phyloP scores from a whole-genome alignment of 2,888 invertebrate species.

The Brachyptera putata region DNA sequence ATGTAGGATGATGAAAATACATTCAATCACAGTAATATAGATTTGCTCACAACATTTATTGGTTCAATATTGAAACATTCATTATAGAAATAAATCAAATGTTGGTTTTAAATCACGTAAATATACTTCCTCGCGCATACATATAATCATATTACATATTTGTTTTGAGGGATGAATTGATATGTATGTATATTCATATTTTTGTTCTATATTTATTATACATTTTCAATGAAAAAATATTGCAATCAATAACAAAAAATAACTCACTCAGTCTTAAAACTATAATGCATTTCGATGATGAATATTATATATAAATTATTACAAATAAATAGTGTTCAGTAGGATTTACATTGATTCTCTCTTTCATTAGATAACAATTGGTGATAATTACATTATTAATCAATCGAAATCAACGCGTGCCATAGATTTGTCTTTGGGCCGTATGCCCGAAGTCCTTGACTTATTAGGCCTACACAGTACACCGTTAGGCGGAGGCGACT shows the following conservation, averaged over 20 bases:
- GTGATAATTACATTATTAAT: too few relatives aligned
- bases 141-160: too few relatives aligned
- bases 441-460: too few relatives aligned
- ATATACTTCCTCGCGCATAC: too few relatives aligned
- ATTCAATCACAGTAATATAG: too few relatives aligned
- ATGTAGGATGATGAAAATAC: too few relatives aligned
- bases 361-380: too few relatives aligned
- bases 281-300: slow-evolving; percentile 1
- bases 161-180: slow-evolving; percentile 7
- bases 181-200: slow-evolving; percentile 15
- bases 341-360: background rate
- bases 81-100: background rate
- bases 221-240: background rate
- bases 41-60: slow-evolving; percentile 14
- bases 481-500: slow-evolving; percentile 15
- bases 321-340: slow-evolving; percentile 4
- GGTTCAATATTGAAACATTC: slow-evolving; percentile 5
- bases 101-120: background rate
- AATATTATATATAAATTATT: background rate
- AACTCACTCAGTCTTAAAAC: slow-evolving; percentile 10
- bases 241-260: slow-evolving; percentile 1
- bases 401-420: too few relatives aligned
- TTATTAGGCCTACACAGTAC: slow-evolving; percentile 17
- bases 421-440: too few relatives aligned
- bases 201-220: too few relatives aligned